These are phyloP conservation scores for Bettongia penicillata DNA, from an alignment of 2,113 vertebrate species.

Conservation along the genomic window DNA sequence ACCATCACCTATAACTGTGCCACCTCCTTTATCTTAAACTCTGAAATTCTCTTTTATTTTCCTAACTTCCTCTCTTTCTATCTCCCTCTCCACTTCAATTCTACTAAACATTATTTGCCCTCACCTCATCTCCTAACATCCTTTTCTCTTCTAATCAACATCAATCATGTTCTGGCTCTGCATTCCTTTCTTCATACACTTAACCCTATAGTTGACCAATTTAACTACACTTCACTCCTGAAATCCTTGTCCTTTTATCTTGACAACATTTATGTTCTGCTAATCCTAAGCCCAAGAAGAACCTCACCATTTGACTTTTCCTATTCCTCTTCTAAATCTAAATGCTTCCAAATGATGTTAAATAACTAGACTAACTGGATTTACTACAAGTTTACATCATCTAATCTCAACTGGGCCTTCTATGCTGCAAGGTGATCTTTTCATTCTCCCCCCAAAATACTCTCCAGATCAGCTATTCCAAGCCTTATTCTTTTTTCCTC, in stretches of 20 bases:
- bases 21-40: background rate
- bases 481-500: background rate
- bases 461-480: background rate
- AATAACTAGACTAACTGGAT: background rate
- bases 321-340: background rate
- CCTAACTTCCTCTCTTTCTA: background rate
- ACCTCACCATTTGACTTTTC: background rate
- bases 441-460: background rate
- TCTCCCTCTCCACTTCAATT: background rate
- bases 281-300: background rate
- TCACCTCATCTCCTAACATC: background rate
- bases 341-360: background rate
- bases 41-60: background rate
- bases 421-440: background rate
- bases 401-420: background rate
- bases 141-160: background rate
- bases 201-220: background rate
- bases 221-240: background rate
- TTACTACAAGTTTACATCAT: background rate
- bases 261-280: background rate
- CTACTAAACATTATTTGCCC: background rate
- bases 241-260: background rate
- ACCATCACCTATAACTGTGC: background rate
- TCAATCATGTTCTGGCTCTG: background rate
- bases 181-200: background rate